Evolutionary conservation across 1,140 invertebrate genomes (phyloP).

Genomic region (Drosophila subpulchrella): DNA sequence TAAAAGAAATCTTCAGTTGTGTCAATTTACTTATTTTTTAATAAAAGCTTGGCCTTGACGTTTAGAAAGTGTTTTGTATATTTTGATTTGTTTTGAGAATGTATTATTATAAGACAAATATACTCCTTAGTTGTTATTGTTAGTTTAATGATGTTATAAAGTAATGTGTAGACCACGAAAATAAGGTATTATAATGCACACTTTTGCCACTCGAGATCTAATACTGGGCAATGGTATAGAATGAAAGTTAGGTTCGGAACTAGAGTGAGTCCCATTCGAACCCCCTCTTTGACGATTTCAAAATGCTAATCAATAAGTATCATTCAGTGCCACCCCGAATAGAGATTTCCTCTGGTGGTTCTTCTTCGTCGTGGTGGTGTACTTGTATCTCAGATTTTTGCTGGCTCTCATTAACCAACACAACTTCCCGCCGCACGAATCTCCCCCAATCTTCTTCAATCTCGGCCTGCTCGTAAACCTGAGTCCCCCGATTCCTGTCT

Average conservation of each 20-base stretch:
- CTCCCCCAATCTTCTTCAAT: not conserved
- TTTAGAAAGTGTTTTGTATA: not conserved
- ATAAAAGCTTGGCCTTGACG: not conserved
- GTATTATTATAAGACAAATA: too few species aligned
- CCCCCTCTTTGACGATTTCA: not conserved
- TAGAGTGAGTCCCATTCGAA: constrained; percentile 7
- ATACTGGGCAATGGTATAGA: too few species aligned
- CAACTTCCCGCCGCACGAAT: not conserved
- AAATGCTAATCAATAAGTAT: constrained; percentile 45
- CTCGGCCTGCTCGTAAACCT: constrained; percentile 15
- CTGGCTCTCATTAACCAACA: constrained; percentile 35
- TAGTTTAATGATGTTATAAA: too few species aligned
- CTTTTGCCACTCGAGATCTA: too few species aligned
- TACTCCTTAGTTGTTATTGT: too few species aligned
- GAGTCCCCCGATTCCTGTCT: constrained; percentile 57
- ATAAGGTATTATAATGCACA: too few species aligned
- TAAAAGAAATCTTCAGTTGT: constrained; percentile 10
- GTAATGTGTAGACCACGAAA: too few species aligned
- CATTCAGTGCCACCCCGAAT: constrained; percentile 17
- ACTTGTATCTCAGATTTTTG: constrained; percentile 19
- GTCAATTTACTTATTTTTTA: constrained; percentile 5
- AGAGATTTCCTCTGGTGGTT: constrained; percentile 8
- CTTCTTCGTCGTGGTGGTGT: constrained; percentile 27
- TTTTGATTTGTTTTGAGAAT: not conserved
- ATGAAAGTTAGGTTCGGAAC: too few species aligned